Base-by-base conservation (phyloP, 2,888 invertebrate species). In the Therioaphis trifolii region DNA sequence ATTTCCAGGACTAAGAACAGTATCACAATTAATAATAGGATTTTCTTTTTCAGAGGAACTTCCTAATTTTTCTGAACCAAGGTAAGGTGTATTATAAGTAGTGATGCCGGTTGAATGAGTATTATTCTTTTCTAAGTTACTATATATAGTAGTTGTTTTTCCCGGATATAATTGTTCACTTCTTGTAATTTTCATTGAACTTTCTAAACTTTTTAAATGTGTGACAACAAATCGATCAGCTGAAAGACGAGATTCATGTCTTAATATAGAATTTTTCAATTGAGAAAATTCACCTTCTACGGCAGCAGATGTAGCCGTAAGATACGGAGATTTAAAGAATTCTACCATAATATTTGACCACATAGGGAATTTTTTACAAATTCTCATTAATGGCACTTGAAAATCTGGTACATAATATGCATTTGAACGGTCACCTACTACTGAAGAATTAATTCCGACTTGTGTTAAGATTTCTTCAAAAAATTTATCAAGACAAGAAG, bases 361-460 rank as follows among this genome's bases (percentile, higher is more conserved):
- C 1, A 63, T 21, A 15, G 63, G 63, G 29, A 63, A 63, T 0
- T 29, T n/a, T 29, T 63, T 63, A 63, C 29, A 29, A 21, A 18
- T 63, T 63, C 29, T 63, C 63, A 63, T 0, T 15, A 63, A 21
- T 29, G 15, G 15, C 15, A 5, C 29, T 1, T 4, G 18, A 63
- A 63, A 63, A 29, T 63, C 63, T 11, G 63, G 63, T 29, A 29
- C 18, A 63, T 63, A 63, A 18, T 63, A 63, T 29, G 63, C 63
- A n/a, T 63, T 63, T 29, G 29, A 2, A 0, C 29, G 29, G 29
- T 63, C 29, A 0, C 63, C 63, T 21, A 7, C 15, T 29, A 29
- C 5, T 63, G 5, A 29, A 5, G 18, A 63, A 29, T 63, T 29
- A 7, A n/a, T 5, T 18, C 5, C 21, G 15, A 29, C 63, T 63